phyloP scores from a whole-genome alignment of 2,888 invertebrate genomes.

The Chrysomela aeneicollis region DNA sequence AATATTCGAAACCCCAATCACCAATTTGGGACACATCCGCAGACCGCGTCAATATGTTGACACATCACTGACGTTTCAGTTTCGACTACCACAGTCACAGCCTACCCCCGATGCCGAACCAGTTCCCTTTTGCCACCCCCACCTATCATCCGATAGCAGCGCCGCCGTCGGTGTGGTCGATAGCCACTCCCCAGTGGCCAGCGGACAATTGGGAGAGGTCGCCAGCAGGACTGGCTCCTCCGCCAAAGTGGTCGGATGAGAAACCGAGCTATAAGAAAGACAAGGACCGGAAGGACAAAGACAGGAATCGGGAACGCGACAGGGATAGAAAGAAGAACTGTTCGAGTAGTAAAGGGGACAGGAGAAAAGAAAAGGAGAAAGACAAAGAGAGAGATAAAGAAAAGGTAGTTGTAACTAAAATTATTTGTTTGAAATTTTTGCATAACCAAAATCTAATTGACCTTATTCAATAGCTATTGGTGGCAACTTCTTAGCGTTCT shows the following conservation, averaged over 20 bases:
- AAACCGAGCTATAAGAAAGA: constrained; percentile 36
- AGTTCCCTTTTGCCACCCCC: constrained; percentile 51
- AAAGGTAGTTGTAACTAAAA: constrained; percentile 24
- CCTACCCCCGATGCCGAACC: constrained; percentile 46
- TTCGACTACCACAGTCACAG: constrained; percentile 51
- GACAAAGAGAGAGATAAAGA: constrained; percentile 45
- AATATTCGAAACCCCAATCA: no score
- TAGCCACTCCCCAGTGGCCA: constrained; percentile 43
- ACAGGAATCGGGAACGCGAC: constrained; percentile 32
- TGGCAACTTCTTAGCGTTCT: no score
- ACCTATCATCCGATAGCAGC: constrained; percentile 45
- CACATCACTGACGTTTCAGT: constrained; percentile 43
- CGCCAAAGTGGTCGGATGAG: constrained; percentile 40
- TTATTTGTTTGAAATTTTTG: no score
- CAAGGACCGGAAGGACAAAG: constrained; percentile 32
- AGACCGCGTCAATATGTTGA: no score
- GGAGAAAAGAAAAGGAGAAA: constrained; percentile 45
- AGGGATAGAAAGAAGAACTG: constrained; percentile 58
- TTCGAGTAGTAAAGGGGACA: constrained; percentile 50
- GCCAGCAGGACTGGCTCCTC: constrained; percentile 37
- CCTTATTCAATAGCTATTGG: no score
- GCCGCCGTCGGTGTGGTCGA: constrained; percentile 42
- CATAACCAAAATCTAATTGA: no score
- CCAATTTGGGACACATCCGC: no score
- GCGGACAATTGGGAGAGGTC: constrained; percentile 43